Conservation (phyloP, 2,797 vertebrate species). For the Anisognathus igniventris region DNA sequence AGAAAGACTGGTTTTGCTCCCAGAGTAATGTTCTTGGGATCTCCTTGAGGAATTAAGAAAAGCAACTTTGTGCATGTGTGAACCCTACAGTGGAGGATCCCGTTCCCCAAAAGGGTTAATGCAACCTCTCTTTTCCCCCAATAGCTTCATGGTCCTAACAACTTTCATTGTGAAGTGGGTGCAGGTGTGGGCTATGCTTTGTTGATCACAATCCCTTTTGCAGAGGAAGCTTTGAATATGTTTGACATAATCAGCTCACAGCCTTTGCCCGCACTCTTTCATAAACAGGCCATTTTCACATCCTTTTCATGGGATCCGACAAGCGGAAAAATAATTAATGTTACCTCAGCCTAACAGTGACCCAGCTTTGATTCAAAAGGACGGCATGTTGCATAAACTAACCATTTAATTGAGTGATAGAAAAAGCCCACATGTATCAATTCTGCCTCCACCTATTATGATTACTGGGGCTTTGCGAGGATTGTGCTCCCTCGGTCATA, state of each 20-base stretch:
- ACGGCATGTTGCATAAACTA: constrained; percentile 87
- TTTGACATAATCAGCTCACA: constrained; percentile 95
- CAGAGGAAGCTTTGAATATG: constrained; percentile 89
- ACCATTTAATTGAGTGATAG: constrained; percentile 91
- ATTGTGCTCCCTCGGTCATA: constrained; percentile 44
- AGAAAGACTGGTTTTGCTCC: background rate
- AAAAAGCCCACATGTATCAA: constrained; percentile 76
- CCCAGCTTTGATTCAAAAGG: constrained; percentile 87
- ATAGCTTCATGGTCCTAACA: constrained; percentile 61
- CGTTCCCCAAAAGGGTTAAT: constrained; percentile 51
- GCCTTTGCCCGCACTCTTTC: constrained; percentile 84
- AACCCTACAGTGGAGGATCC: background rate
- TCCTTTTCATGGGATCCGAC: constrained; percentile 94
- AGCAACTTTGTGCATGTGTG: background rate
- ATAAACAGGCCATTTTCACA: constrained; percentile 86
- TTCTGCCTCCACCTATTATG: constrained; percentile 67
- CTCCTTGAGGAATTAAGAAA: background rate
- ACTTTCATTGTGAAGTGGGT: constrained; percentile 80
- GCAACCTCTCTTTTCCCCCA: constrained; percentile 32
- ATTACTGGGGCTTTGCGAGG: constrained; percentile 58
- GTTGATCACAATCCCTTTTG: constrained; percentile 91
- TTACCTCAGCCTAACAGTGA: constrained; percentile 95
- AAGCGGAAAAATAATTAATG: constrained; percentile 99
- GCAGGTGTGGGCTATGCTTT: constrained; percentile 95
- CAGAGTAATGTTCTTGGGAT: background rate